These are phyloP conservation scores for Bembecia ichneumoniformis DNA, from an alignment of 2,888 invertebrate species.

Conservation along the genomic window DNA sequence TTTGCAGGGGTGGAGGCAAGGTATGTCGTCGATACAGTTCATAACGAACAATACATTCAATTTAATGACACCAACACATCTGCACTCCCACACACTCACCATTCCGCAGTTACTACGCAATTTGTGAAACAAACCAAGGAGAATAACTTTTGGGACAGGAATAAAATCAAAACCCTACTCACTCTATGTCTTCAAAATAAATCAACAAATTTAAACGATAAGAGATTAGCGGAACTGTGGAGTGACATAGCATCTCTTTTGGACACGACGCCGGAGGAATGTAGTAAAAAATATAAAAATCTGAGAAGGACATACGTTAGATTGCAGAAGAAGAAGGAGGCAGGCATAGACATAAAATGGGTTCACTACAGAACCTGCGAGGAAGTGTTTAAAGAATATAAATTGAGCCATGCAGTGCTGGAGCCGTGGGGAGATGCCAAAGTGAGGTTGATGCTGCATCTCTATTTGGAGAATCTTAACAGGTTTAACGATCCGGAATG, in stretches of 20 bases:
- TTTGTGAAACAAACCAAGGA: constrained; percentile 18
- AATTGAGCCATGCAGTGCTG: constrained; percentile 33
- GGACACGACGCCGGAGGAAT: constrained; percentile 44
- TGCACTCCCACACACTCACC: constrained; percentile 16
- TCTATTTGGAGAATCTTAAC: constrained; percentile 51
- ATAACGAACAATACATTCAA: constrained; percentile 43
- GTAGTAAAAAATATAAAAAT: constrained; percentile 50
- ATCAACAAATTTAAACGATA: constrained; percentile 31
- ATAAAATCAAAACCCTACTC: constrained; percentile 46
- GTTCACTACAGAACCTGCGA: constrained; percentile 51
- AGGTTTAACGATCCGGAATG: constrained; percentile 40
- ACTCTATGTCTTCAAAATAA: constrained; percentile 43
- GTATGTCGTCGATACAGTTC: constrained; percentile 39
- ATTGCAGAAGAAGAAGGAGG: constrained; percentile 47
- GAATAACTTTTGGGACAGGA: constrained; percentile 52
- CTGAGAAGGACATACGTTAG: constrained; percentile 52
- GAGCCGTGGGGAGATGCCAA: constrained; percentile 59
- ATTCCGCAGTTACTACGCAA: constrained; percentile 6
- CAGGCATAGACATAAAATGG: constrained; percentile 59
- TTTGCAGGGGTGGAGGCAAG: constrained; percentile 45
- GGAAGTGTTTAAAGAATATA: constrained; percentile 54
- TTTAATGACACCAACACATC: constrained; percentile 23
- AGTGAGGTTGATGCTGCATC: constrained; percentile 36
- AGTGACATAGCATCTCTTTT: constrained; percentile 40
- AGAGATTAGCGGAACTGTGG: constrained; percentile 25